Evolutionary conservation across 1,140 invertebrate genomes (phyloP).

Genomic region (Macrobrachium rosenbergii): DNA sequence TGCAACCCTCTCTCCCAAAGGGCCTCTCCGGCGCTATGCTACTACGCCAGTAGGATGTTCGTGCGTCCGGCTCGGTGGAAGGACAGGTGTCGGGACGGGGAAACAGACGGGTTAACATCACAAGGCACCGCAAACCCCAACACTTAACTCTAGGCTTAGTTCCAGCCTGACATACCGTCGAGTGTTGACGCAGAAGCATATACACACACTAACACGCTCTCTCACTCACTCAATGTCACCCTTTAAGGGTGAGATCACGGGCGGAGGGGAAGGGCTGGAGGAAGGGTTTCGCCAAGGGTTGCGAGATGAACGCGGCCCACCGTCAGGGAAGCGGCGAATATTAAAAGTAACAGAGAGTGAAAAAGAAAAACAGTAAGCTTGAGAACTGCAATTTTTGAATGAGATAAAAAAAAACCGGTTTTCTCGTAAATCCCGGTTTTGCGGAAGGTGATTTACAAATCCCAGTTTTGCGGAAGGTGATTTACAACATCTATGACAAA

Average conservation of each 20-base stretch:
- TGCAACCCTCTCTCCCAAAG: too few relatives aligned
- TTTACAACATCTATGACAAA: too few relatives aligned
- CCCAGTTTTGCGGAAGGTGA: too few relatives aligned
- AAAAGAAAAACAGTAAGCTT: neutral
- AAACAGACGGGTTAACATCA: slow-evolving; percentile 38
- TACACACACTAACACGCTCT: neutral
- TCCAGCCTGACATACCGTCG: neutral
- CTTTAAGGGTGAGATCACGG: too few relatives aligned
- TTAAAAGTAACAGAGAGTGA: neutral
- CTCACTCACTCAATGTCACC: too few relatives aligned
- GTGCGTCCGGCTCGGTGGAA: too few relatives aligned
- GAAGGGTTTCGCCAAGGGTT: neutral
- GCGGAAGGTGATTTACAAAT: too few relatives aligned
- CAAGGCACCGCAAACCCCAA: slow-evolving; percentile 7
- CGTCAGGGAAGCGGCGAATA: neutral
- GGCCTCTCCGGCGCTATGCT: too few relatives aligned
- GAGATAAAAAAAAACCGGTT: too few relatives aligned
- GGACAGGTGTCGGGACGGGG: slow-evolving; percentile 29
- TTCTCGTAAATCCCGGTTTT: too few relatives aligned
- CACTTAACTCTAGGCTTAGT: slow-evolving; percentile 24
- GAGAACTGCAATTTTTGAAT: too few relatives aligned
- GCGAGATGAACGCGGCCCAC: neutral
- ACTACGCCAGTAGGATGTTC: too few relatives aligned
- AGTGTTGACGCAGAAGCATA: slow-evolving; percentile 33
- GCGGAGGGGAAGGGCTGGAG: slow-evolving; percentile 5